Evolutionary conservation across 35 echinoderm and acorn worm species (phyloP), one percentile per base, ranked within the genome.

Genomic region (Nesometra sesokonis): DNA sequence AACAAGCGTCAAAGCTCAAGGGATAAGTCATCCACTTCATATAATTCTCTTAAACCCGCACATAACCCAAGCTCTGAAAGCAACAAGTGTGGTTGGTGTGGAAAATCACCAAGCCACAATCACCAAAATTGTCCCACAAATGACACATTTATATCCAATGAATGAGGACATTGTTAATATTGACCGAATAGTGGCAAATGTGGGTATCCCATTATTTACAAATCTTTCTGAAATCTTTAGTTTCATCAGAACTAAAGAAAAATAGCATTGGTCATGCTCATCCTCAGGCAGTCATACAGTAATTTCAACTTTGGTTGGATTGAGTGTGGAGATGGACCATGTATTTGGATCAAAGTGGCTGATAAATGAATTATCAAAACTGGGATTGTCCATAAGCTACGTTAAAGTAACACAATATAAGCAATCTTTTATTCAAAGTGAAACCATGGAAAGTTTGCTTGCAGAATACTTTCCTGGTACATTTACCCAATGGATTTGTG

Each of bases 241-340:
- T 88, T 31, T 38, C 87, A 46, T 79, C 36, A 47, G 34, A 36
- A 47, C 79, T 89, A 19, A 89, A 57, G 78, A 79, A 83, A 32
- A 37, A 30, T 34, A 83, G 38, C 79, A 82, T 89, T 27, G 87
- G 87, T 21, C 87, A 89, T 19, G 29, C 78, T 32, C 76, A 83
- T 47, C 7, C 76, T 8, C 79, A 82, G 40, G 23, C 87, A 38
- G 47, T 35, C 21, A 5, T 32, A 32, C 52, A 67, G 19, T 89
- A 33, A 19, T 80, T 4, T 80, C 87, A 83, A 37, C 35, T 13
- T 33, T 84, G 35, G 29, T 90, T 36, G 88, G 82, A 29, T 76
- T 83, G 31, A 82, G 47, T 85, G 88, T 90, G 15, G 27, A 90
- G 37, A 77, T 90, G 34, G 37, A 90, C 27, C 88, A 90, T 76